Evolutionary conservation across 2,888 invertebrate species (phyloP), one percentile per base, ranked within the genome.

Genomic region (Zaprionus lineosus): DNA sequence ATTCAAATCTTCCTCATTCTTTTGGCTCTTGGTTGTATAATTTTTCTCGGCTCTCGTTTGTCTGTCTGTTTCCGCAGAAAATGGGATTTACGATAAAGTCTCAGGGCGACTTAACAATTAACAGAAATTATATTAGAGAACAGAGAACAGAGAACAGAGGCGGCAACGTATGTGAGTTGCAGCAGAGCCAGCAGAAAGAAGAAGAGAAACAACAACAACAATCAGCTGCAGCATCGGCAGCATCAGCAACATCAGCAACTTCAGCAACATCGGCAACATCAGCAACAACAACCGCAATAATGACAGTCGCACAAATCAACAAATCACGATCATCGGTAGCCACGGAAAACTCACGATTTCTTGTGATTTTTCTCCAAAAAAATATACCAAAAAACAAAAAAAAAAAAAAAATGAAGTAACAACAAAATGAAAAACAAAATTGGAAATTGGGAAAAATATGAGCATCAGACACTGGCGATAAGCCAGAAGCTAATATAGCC

Each of bases 301-400:
- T 74, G 70, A 74, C 56, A 59, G 66, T 62, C 60, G 34, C 41
- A 83, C 71, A 79, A 81, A 79, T 83, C 78, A 77, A 76, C 84
- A 77, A 84, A 84, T 81, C 78, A 79, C 78, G 79, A 79, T 73
- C 84, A 61, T 41, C 52, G 61, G 43, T 39, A 39, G 31, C 34
- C 18, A 29, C 39, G 66, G 33, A 60, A 64, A 70, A 63, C 78
- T 81, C 79, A 81, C 79, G 79, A 81, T 78, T 82, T 74, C 47
- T 59, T 55, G 43, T 62, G n/a, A n/a, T n/a, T n/a, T n/a, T n/a
- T n/a, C n/a, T n/a, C n/a, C n/a, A n/a, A n/a, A n/a, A n/a, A n/a
- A n/a, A n/a, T n/a, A n/a, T n/a, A 36, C 46, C 47, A 34, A 63
- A 50, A 41, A 29, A 28, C 37, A 44, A 19, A 21, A 9, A 44